Evolutionary conservation across 2,888 invertebrate species (phyloP).

Genomic region (Machimus atricapillus): DNA sequence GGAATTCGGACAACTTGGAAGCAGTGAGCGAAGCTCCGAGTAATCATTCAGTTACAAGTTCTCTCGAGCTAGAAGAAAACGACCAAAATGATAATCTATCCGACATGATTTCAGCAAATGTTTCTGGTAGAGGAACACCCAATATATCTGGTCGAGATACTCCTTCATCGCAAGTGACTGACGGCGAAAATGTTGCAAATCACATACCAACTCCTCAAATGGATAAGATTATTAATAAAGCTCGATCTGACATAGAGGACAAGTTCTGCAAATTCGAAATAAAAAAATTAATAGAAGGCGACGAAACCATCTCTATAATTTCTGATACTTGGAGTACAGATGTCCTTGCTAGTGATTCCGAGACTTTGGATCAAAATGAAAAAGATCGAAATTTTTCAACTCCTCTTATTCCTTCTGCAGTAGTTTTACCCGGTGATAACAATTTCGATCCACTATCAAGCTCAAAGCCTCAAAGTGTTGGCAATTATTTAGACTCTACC

Average conservation of each 20-base stretch:
- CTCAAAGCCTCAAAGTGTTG: conserved; percentile 55
- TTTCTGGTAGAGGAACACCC: conserved; percentile 88
- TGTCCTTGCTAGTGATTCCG: conserved; percentile 95
- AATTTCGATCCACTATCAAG: conserved; percentile 58
- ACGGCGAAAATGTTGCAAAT: conserved; percentile 71
- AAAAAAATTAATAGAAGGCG: conserved; percentile 79
- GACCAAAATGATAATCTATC: conserved; percentile 92
- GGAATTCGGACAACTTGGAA: conserved; percentile 93
- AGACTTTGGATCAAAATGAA: conserved; percentile 84
- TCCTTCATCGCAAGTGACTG: conserved; percentile 90
- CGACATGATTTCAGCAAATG: conserved; percentile 97
- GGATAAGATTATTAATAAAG: conserved; percentile 76
- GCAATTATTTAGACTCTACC: conserved; percentile 73
- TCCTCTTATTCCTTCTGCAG: conserved; percentile 62
- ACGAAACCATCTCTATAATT: conserved; percentile 95
- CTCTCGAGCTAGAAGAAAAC: conserved; percentile 85
- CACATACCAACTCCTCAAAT: conserved; percentile 64
- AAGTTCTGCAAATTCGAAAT: conserved; percentile 99
- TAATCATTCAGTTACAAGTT: conserved; percentile 93
- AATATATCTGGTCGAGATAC: conserved; percentile 97
- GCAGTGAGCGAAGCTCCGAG: conserved; percentile 95
- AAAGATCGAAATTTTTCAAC: conserved; percentile 65
- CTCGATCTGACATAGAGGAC: conserved; percentile 94
- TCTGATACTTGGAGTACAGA: conserved; percentile 99
- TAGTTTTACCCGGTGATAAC: conserved; percentile 62